Evolutionary conservation across 2,797 vertebrate genomes (phyloP), one percentile per base, ranked within the genome.

Genomic region (Gallinago stenura): DNA sequence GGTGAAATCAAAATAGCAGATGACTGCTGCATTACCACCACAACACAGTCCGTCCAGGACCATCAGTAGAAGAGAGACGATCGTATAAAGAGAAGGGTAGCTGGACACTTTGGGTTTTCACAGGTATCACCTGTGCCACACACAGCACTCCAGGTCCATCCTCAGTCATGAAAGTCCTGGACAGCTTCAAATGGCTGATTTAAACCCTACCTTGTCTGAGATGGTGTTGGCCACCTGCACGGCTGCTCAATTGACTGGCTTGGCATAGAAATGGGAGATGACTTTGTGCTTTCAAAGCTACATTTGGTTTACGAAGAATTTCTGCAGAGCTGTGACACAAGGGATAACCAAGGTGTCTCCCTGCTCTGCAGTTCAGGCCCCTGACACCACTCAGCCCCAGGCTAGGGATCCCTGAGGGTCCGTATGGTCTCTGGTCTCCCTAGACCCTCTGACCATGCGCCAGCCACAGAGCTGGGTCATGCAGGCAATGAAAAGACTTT

Each of bases 241-340:
- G 53, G n/a, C 16, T 66, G 43, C 19, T 77, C 0, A 0, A 6
- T n/a, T 56, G 39, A 45, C 12, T 0, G 0, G 6, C n/a, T 30
- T 79, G 54, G 54, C 9, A 31, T 4, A 15, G 31, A 30, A 57
- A 39, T 15, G 22, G 28, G 33, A 82, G 12, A 76, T 3, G 9
- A 56, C 10, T 71, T 78, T 4, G 12, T 65, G 20, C 18, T 92
- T 87, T 45, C 54, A 61, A 54, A 81, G 28, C 11, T 33, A 2
- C 24, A 2, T 45, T 56, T 51, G 17, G 30, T 69, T 82, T 85
- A 26, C 54, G 26, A 21, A 72, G 13, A 50, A 24, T 76, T 84
- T 92, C 35, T 87, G 15, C 54, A 79, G 57, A 73, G 14, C 2
- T n/a, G 8, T 53, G 43, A 39, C 11, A 22, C 0, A 0, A 24